phyloP scores from a whole-genome alignment of 2,888 invertebrate species.

The Troglohyphantes excavatus region DNA sequence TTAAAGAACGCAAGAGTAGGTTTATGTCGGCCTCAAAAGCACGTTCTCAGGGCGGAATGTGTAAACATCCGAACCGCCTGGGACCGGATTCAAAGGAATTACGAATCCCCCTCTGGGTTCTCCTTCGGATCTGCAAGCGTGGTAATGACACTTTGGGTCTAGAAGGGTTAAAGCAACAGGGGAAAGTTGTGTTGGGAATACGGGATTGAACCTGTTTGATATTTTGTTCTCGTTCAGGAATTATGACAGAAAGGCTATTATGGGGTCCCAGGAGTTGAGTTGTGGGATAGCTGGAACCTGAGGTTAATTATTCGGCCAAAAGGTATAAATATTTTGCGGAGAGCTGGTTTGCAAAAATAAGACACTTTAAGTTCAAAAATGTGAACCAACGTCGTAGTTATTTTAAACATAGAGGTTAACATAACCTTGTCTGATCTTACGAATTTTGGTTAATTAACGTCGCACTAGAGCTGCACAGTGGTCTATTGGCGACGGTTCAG shows the following conservation, averaged over 20 bases:
- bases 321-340: too few species aligned
- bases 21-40: not conserved
- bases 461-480: too few species aligned
- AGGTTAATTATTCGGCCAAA: too few species aligned
- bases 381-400: too few species aligned
- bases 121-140: not conserved
- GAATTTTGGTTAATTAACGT: too few species aligned
- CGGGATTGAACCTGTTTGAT: conserved; percentile 27
- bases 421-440: too few species aligned
- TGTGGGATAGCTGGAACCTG: too few species aligned
- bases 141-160: conserved; percentile 29
- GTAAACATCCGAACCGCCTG: conserved; percentile 62
- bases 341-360: too few species aligned
- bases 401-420: too few species aligned
- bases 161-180: conserved; percentile 17
- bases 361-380: too few species aligned
- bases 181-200: conserved; percentile 24
- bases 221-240: conserved; percentile 31
- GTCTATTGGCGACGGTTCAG: too few species aligned
- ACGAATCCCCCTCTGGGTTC: not conserved
- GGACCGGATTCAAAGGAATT: conserved; percentile 48
- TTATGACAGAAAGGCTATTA: not conserved
- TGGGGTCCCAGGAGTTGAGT: not conserved
- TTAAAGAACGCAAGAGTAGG: not conserved
- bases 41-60: conserved; percentile 60